Evolutionary conservation across 92 coral and sea anemone genomes (phyloP).

Genomic region (Pocillopora meandrina): DNA sequence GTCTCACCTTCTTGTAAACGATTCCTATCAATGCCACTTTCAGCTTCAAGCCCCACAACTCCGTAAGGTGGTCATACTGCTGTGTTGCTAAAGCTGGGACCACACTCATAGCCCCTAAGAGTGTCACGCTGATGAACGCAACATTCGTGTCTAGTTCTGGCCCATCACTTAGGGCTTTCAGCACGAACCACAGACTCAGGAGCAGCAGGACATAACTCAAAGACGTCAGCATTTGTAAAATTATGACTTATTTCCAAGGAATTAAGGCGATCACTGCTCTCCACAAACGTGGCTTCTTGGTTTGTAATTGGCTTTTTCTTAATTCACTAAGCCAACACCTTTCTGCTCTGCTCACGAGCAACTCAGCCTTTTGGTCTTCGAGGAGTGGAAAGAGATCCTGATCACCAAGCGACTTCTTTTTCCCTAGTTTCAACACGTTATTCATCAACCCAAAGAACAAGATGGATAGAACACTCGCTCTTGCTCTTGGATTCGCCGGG

Average conservation of each 20-base stretch:
- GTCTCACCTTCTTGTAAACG: not conserved
- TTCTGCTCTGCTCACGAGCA: not conserved
- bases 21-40: constrained; percentile 13
- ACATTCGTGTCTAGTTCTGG: not conserved
- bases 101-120: not conserved
- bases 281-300: not conserved
- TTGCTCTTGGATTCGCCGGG: not conserved
- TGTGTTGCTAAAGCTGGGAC: not conserved
- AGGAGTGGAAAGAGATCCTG: not conserved
- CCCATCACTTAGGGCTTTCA: constrained; percentile 7
- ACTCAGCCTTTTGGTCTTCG: not conserved
- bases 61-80: not conserved
- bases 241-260: not conserved
- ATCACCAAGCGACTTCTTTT: not conserved
- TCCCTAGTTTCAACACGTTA: not conserved
- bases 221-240: not conserved
- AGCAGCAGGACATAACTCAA: not conserved
- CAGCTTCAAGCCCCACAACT: constrained; percentile 10
- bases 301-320: not conserved
- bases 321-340: not conserved
- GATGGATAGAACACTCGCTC: not conserved
- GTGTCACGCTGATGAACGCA: not conserved
- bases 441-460: not conserved
- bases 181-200: not conserved
- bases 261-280: not conserved